phyloP scores from a whole-genome alignment of 2,113 vertebrate species.

The Eurystomus gularis region DNA sequence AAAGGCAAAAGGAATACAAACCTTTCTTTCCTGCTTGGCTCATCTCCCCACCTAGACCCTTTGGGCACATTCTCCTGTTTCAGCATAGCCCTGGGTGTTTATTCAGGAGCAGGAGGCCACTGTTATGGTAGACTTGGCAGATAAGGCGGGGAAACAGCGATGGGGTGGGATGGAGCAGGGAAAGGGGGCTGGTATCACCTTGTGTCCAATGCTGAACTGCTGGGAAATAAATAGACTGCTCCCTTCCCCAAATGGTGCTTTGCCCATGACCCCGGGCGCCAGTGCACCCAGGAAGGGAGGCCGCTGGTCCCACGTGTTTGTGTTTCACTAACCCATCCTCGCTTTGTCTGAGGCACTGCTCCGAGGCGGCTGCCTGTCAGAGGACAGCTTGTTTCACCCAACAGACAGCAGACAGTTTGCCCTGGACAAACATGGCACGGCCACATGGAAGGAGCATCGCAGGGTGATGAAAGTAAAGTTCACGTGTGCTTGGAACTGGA shows the following conservation, averaged over 20 bases:
- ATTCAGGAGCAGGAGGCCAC: neutral
- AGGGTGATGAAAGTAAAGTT: neutral
- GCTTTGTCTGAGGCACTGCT: neutral
- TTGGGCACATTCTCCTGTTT: neutral
- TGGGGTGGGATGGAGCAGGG: neutral
- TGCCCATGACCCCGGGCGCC: neutral
- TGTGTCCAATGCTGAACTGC: neutral
- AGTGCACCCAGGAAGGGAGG: neutral
- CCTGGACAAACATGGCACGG: neutral
- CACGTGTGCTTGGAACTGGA: neutral
- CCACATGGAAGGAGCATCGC: neutral
- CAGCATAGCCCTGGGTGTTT: neutral
- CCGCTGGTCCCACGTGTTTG: neutral
- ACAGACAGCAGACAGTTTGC: neutral
- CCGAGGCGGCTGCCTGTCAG: neutral
- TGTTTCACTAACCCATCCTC: neutral
- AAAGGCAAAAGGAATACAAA: neutral
- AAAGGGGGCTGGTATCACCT: neutral
- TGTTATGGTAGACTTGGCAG: neutral
- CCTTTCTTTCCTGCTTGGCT: neutral
- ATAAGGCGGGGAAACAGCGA: neutral
- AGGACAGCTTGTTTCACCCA: neutral
- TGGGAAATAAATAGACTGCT: slow-evolving; percentile 31
- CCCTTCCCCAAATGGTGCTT: neutral
- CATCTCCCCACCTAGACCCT: neutral